A percentile compares a stretch with the other conserved stretches of the same genome.
Conservation (phyloP, 1,140 invertebrate species). For the Diuraphis noxia region DNA sequence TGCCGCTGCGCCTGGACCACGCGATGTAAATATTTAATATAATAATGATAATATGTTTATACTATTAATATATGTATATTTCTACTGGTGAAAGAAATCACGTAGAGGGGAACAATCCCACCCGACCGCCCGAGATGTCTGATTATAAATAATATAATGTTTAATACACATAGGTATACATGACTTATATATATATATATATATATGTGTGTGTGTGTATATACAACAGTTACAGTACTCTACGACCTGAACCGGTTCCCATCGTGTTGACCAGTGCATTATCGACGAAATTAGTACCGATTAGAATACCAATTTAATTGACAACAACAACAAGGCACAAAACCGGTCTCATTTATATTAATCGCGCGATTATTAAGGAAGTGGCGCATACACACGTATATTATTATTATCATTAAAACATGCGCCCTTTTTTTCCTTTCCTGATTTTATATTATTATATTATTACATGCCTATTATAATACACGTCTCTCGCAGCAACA, state of each 20-base stretch:
- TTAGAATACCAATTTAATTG: slow-evolving; percentile 49
- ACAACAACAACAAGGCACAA: slow-evolving; percentile 40
- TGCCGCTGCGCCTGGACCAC: neutral
- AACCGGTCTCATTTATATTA: slow-evolving; percentile 48
- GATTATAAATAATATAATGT: slow-evolving; percentile 31
- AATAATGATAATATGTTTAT: slow-evolving; percentile 2
- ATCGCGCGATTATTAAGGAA: slow-evolving; percentile 46
- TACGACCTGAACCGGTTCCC: slow-evolving; percentile 21
- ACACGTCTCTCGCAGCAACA: neutral
- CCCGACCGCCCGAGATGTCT: neutral
- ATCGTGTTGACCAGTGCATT: slow-evolving; percentile 19
- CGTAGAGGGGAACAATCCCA: neutral
- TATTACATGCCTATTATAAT: neutral
- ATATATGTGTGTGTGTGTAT: no score
- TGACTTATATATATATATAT: neutral
- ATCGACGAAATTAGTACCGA: slow-evolving; percentile 49
- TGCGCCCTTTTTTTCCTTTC: neutral
- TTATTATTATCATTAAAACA: slow-evolving; percentile 8
- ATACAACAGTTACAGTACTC: no score
- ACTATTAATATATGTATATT: slow-evolving; percentile 12
- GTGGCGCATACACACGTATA: slow-evolving; percentile 29
- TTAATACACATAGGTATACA: neutral
- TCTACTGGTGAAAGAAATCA: neutral
- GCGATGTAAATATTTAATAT: slow-evolving; percentile 9
- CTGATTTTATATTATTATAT: slow-evolving; percentile 14